These are phyloP conservation scores for Umimayanthus kanabou DNA, from an alignment of 92 coral and sea anemone genomes.

Conservation along the genomic window DNA sequence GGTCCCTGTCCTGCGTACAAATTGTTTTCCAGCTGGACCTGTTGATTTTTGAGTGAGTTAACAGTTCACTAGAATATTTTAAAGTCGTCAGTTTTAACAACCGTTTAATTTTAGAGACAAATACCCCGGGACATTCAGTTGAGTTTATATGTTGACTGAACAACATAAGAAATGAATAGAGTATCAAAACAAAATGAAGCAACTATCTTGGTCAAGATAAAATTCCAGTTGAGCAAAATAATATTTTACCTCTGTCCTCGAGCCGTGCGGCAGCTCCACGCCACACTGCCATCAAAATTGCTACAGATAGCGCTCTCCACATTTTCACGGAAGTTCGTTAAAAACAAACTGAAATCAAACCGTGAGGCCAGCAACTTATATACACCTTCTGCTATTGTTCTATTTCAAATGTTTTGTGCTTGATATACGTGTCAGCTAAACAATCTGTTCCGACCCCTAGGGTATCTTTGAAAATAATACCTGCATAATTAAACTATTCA, in stretches of 20 bases:
- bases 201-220: no score
- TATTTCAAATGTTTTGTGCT: constrained; percentile 11
- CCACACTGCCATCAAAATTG: not conserved
- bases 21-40: no score
- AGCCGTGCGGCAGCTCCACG: constrained; percentile 2
- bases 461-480: not conserved
- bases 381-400: constrained; percentile 12
- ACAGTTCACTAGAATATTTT: not conserved
- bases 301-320: constrained; percentile 20
- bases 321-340: constrained; percentile 8
- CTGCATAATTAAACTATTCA: not conserved
- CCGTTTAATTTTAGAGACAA: not conserved
- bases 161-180: not conserved
- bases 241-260: constrained; percentile 13
- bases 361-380: not conserved
- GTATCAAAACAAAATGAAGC: not conserved
- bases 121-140: no score
- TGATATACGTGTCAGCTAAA: not conserved
- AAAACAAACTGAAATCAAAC: not conserved
- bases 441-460: not conserved
- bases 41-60: no score
- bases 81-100: not conserved
- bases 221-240: not conserved
- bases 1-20: no score
- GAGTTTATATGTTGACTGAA: not conserved